Evolutionary conservation across 2,797 vertebrate genomes (phyloP), one percentile per base, ranked within the genome.

Genomic region (Phalloptychus januarius): DNA sequence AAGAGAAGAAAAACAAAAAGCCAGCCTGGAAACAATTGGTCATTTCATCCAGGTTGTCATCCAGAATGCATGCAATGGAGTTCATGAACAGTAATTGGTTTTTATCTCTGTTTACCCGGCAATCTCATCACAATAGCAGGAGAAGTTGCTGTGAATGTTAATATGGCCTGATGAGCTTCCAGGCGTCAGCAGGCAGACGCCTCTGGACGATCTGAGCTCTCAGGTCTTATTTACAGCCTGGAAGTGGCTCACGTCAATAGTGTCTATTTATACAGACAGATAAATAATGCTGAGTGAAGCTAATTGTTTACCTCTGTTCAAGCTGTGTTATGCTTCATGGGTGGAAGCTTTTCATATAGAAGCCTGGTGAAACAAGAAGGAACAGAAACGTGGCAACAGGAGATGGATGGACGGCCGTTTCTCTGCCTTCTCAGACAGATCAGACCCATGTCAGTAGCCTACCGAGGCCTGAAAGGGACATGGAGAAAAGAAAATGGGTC

Each of bases 61-160:
- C 72, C 81, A 80, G 74, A 83, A 90, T 82, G 80, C 77, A 86
- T 81, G 84, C 85, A 81, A 80, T 84, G 75, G 79, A 85, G 76
- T 85, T 88, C 87, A 88, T 86, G 86, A 86, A 87, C 72, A 65
- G 83, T 86, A 86, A 90, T 91, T 88, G 82, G 86, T 90, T 89
- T 79, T 80, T 77, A 84, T 73, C 76, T 74, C 71, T 74, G 87
- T 90, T 91, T 88, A 88, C 75, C 45, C 75, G 72, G 78, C 76
- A 79, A 52, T 80, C 69, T 74, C 77, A 81, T 84, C 77, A 45
- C 54, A 65, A 61, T 46, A 4, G 71, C 75, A 61, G 42, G 15
- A 73, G 23, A 65, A 36, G 12, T 42, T 2, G 79, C 76, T 74
- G 20, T 56, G 80, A 75, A 88, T 89, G 71, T 85, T 72, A 90